Base-by-base conservation (phyloP, 2,888 invertebrate species). In the Cephus pygmeus region DNA sequence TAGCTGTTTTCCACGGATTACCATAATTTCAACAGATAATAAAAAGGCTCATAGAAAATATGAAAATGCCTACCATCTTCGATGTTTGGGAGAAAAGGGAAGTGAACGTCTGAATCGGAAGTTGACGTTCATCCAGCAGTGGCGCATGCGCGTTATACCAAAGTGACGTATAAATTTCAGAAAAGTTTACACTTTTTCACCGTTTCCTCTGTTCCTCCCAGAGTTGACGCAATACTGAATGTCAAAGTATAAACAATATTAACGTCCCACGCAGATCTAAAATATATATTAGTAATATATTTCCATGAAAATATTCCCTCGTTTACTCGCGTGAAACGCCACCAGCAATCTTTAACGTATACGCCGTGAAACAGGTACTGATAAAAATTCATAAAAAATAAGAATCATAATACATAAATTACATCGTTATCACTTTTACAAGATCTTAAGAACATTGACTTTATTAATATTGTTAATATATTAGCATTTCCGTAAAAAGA, bases 1-100 rank as follows among this genome's bases (percentile, higher is more conserved):
- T 9, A 56, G 56, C 23, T 56, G 23, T 56, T 23, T 6, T 9
- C 9, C 23, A 23, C 2, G 23, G 56, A 56, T 56, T 56, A 23
- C 23, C 56, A 56, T 2, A 6, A 56, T 56, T 56, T 23, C 9
- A 56, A 56, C 15, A 56, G 56, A 56, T 56, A 56, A 56, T 56
- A 56, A 56, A 56, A 56, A 23, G 9, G 23, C 23, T 56, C 23
- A 56, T 2, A 36, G 75, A 56, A 78, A 30, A 33, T 68, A 56
- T 56, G 11, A 33, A 36, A 69, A 73, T 73, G 88, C 90, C 86
- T 87, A 90, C 91, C 91, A 91, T 91, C 85, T 88, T 91, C 87
- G 81, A 85, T 83, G 85, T 85, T 85, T 87, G 79, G 85, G 85
- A 85, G 82, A 87, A 86, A 88, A 85, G 86, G 85, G 85, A 85